Conservation (phyloP, 2,888 invertebrate genomes). For the Sarcophaga caerulescens region DNA sequence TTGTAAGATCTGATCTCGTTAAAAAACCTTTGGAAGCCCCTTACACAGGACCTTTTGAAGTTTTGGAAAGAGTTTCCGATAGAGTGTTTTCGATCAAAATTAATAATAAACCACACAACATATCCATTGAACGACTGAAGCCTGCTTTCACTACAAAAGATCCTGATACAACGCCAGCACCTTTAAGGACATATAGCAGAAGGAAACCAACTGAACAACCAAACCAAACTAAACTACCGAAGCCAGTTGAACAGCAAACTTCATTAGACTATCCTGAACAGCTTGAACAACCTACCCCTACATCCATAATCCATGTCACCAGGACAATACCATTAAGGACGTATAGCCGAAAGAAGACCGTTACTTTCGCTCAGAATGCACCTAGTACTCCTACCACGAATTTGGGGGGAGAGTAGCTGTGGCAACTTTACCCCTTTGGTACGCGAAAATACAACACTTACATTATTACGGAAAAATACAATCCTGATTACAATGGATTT, state of each 20-base stretch:
- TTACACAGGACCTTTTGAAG: neutral
- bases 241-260: neutral
- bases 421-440: too few relatives aligned
- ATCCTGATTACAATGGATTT: too few relatives aligned
- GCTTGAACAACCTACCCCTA: neutral
- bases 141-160: conserved; percentile 11
- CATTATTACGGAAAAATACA: too few relatives aligned
- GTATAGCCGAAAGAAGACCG: conserved; percentile 7
- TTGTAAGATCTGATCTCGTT: neutral
- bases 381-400: neutral
- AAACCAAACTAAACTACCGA: neutral
- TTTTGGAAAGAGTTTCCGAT: neutral
- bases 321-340: neutral
- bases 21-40: neutral
- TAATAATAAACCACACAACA: neutral
- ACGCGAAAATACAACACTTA: too few relatives aligned
- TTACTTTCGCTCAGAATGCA: neutral
- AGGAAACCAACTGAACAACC: neutral
- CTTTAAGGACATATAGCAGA: neutral
- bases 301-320: too few relatives aligned
- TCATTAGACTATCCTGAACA: neutral
- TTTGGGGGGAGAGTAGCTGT: conserved; percentile 1
- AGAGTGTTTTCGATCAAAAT: neutral
- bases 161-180: neutral
- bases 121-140: neutral